Percentiles rank a stretch among this genome's conserved stretches.
Conservation (phyloP, 2,888 invertebrate genomes). For the Scaptomyza reducta region DNA sequence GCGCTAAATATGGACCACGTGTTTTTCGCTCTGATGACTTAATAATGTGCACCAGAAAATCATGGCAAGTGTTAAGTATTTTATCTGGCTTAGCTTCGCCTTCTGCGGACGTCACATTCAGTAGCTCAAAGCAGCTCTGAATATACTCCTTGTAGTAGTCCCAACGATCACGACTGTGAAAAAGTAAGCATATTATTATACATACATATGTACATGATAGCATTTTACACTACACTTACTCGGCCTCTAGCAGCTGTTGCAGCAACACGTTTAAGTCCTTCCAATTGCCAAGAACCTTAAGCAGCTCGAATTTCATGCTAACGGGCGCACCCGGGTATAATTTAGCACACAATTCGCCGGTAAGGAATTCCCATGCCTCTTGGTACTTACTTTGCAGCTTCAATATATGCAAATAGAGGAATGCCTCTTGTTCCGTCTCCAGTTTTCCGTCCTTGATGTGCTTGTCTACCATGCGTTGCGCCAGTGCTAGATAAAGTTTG, state of each 20-base stretch:
- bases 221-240: constrained; percentile 85
- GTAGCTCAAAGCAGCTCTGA: constrained; percentile 88
- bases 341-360: constrained; percentile 89
- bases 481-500: constrained; percentile 92
- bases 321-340: constrained; percentile 88
- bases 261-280: constrained; percentile 89
- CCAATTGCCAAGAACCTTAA: constrained; percentile 91
- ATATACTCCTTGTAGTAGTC: constrained; percentile 90
- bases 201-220: neutral
- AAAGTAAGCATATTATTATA: constrained; percentile 40
- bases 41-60: constrained; percentile 84
- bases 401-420: constrained; percentile 94
- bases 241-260: constrained; percentile 89
- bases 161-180: constrained; percentile 88
- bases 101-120: constrained; percentile 72
- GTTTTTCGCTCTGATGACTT: constrained; percentile 86
- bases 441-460: constrained; percentile 93
- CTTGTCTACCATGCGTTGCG: constrained; percentile 97
- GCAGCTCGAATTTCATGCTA: constrained; percentile 89
- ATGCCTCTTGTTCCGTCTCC: constrained; percentile 97
- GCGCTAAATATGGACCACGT: constrained; percentile 93
- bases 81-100: constrained; percentile 22
- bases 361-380: constrained; percentile 92
- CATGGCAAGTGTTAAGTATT: constrained; percentile 78
- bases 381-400: constrained; percentile 92